Evolutionary conservation across 2,797 vertebrate genomes (phyloP).

Genomic region (Leptoclinus maculatus): DNA sequence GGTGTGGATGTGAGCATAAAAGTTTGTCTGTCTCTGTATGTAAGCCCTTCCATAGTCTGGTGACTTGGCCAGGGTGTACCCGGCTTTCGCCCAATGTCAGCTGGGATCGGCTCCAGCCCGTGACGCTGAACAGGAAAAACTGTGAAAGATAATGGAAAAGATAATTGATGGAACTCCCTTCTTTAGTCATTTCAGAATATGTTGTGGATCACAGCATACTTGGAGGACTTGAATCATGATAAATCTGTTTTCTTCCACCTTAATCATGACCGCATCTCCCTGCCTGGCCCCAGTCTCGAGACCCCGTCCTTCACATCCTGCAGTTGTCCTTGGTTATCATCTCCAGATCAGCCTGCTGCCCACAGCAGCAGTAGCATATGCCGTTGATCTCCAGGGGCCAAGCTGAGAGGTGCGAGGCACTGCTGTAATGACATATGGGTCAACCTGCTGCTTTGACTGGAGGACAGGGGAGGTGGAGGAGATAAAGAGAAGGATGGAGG

Average conservation of each 20-base stretch:
- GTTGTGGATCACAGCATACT: background rate
- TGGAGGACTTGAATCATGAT: background rate
- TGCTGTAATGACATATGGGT: conserved; percentile 76
- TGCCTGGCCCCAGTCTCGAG: background rate
- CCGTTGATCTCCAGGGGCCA: conserved; percentile 58
- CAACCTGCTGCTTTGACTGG: conserved; percentile 65
- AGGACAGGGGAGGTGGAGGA: conserved; percentile 49
- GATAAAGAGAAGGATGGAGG: conserved; percentile 39
- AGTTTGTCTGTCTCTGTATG: too few relatives aligned
- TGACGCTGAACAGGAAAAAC: too few relatives aligned
- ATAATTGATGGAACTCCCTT: background rate
- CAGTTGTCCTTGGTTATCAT: conserved; percentile 46
- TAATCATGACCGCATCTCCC: background rate
- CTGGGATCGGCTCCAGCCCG: too few relatives aligned
- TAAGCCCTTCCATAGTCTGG: too few relatives aligned
- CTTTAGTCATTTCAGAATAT: background rate
- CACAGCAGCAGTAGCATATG: conserved; percentile 66
- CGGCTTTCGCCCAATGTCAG: too few relatives aligned
- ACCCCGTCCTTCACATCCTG: background rate
- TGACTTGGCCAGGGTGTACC: too few relatives aligned
- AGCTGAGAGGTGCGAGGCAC: conserved; percentile 65
- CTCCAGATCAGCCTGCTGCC: conserved; percentile 50
- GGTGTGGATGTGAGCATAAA: too few relatives aligned
- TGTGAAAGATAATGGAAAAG: too few relatives aligned
- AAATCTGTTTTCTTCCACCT: background rate